Evolutionary conservation across 2,888 invertebrate species (phyloP).

Genomic region (Candidula unifasciata): DNA sequence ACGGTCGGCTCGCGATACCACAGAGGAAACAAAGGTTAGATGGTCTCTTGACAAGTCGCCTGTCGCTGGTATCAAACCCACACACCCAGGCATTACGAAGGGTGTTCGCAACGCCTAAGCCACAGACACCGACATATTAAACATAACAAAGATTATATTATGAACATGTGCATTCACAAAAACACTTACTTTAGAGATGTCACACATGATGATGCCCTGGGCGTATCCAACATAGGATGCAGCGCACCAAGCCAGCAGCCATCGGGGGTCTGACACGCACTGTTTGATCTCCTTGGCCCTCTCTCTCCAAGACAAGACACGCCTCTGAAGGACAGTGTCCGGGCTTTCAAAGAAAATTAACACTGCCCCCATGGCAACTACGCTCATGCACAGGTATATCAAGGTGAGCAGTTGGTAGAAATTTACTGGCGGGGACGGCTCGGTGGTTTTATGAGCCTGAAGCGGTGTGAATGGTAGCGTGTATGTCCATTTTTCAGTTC

Average conservation of each 20-base stretch:
- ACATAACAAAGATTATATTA: neutral
- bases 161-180: too few relatives aligned
- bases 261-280: constrained; percentile 63
- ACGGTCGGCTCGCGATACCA: too few relatives aligned
- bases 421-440: constrained; percentile 56
- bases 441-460: constrained; percentile 52
- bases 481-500: constrained; percentile 57
- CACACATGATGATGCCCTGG: constrained; percentile 70
- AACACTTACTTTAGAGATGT: constrained; percentile 67
- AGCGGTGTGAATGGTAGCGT: constrained; percentile 58
- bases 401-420: constrained; percentile 67
- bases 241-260: constrained; percentile 61
- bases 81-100: too few relatives aligned
- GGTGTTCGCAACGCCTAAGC: too few relatives aligned
- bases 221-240: constrained; percentile 70
- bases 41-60: too few relatives aligned
- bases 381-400: constrained; percentile 67
- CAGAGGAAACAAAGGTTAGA: too few relatives aligned
- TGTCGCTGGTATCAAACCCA: too few relatives aligned
- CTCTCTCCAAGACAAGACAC: constrained; percentile 60
- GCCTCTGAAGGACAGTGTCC: constrained; percentile 67
- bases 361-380: constrained; percentile 66
- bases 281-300: constrained; percentile 60
- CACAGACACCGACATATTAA: too few relatives aligned
- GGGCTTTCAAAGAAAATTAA: constrained; percentile 70